Conservation (phyloP, 2,888 invertebrate species). For the Latrodectus elegans region DNA sequence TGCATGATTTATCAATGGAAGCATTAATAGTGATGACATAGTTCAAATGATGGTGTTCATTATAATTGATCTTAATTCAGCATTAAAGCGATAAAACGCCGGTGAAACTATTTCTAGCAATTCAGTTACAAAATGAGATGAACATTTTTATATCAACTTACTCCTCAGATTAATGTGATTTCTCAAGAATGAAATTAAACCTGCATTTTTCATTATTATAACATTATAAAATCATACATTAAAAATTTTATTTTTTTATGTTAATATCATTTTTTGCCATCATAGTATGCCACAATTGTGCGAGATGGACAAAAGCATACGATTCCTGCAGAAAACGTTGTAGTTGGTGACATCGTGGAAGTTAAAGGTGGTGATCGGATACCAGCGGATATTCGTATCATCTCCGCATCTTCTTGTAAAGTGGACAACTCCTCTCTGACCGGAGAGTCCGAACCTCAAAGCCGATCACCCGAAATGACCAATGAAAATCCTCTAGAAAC, state of each 20-base stretch:
- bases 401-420: conserved; percentile 96
- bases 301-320: conserved; percentile 77
- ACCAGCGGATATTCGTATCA: conserved; percentile 97
- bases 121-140: no score
- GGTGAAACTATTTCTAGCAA: no score
- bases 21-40: no score
- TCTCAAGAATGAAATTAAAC: no score
- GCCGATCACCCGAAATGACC: conserved; percentile 91
- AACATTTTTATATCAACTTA: no score
- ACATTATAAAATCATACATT: no score
- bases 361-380: conserved; percentile 99
- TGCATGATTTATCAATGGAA: no score
- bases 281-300: conserved; percentile 88
- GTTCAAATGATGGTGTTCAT: no score
- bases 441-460: conserved; percentile 95
- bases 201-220: not conserved
- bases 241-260: conserved; percentile 72
- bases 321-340: conserved; percentile 83
- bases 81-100: no score
- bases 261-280: conserved; percentile 67
- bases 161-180: no score
- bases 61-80: no score
- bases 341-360: conserved; percentile 97
- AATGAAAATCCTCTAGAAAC: conserved; percentile 97
- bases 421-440: conserved; percentile 95